Percentiles rank a stretch among this genome's conserved stretches.
Evolutionary conservation across 2,797 vertebrate genomes (phyloP).

Genomic region (Busarellus nigricollis): DNA sequence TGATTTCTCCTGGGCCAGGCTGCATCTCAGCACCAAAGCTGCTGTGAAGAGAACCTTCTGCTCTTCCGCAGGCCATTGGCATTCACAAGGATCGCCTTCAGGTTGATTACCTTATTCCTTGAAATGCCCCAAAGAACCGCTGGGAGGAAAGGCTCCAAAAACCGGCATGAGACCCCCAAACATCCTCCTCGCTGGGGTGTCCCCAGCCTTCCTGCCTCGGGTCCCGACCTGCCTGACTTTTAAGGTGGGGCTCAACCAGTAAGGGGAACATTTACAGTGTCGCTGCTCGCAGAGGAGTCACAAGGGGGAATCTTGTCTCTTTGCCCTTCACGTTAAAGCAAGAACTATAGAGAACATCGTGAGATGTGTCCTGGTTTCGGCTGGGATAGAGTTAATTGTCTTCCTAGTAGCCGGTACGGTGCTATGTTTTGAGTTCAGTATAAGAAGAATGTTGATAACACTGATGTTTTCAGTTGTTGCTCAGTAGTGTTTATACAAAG

Average conservation of each 20-base stretch:
- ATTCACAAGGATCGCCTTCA: background rate
- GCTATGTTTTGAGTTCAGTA: too few species aligned
- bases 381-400: too few species aligned
- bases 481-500: too few species aligned
- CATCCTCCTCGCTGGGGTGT: background rate
- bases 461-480: too few species aligned
- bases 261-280: background rate
- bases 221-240: background rate
- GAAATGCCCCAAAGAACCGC: background rate
- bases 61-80: background rate
- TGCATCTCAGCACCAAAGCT: background rate
- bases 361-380: background rate
- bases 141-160: background rate
- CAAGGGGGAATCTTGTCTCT: background rate
- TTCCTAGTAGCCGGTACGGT: too few species aligned
- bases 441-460: too few species aligned
- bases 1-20: background rate
- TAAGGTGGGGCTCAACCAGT: background rate
- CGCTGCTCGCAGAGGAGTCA: background rate
- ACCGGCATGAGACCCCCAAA: accelerated
- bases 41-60: too few species aligned
- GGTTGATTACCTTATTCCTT: background rate
- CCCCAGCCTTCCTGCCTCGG: background rate
- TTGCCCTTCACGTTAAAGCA: background rate
- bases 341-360: accelerated